Conservation (phyloP, 2,888 invertebrate genomes). For the Mycalesis mineus region DNA sequence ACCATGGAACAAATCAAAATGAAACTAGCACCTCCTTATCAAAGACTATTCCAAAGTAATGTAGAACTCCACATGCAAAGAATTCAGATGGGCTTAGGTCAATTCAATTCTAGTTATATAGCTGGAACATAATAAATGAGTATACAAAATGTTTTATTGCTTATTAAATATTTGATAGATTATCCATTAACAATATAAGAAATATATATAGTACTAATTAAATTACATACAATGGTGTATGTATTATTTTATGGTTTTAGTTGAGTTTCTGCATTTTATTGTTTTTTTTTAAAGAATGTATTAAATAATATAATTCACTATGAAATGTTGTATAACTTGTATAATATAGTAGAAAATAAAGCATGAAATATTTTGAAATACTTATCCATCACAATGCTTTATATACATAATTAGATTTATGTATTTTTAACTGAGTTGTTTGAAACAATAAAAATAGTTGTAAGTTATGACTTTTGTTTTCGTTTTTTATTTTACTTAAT, state of each 20-base stretch:
- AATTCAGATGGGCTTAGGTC: conserved; percentile 86
- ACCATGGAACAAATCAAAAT: conserved; percentile 93
- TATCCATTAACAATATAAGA: conserved; percentile 19
- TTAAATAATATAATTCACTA: not conserved
- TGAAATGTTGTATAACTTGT: not conserved
- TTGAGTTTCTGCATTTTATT: conserved; percentile 10
- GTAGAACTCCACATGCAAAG: conserved; percentile 95
- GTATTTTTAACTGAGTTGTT: not conserved
- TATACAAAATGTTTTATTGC: conserved; percentile 19
- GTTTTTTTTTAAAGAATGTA: not conserved
- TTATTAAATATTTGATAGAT: conserved; percentile 21
- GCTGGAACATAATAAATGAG: conserved; percentile 39
- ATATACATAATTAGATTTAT: not conserved
- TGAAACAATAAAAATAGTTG: not conserved
- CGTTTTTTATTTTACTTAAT: too few relatives aligned
- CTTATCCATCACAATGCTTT: not conserved
- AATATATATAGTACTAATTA: conserved; percentile 16
- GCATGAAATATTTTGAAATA: not conserved
- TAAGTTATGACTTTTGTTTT: not conserved
- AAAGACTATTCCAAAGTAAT: conserved; percentile 88
- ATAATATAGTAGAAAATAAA: not conserved
- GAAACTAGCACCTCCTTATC: conserved; percentile 85
- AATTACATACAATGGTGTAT: conserved; percentile 17
- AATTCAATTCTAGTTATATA: conserved; percentile 54
- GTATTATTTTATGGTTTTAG: conserved; percentile 16